A percentile compares a stretch with the other conserved stretches of the same genome.
Evolutionary conservation across 2,888 invertebrate species (phyloP).

Genomic region (Pristionchus arcanus): DNA sequence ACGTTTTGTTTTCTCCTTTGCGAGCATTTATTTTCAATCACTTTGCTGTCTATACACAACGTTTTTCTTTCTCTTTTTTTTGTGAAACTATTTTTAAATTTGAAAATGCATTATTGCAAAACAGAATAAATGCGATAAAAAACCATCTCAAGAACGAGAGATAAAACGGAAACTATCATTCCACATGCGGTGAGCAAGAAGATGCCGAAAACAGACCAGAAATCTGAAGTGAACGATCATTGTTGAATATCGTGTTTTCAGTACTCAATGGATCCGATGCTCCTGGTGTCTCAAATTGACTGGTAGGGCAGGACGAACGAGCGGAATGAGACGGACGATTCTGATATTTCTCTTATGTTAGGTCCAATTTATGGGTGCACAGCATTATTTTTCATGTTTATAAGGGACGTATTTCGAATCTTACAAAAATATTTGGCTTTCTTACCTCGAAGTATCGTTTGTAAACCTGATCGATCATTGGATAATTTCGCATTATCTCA

Average conservation of each 20-base stretch:
- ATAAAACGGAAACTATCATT: neutral
- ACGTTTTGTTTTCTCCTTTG: too few relatives aligned
- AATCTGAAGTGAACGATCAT: neutral
- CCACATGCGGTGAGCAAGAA: conserved; percentile 15
- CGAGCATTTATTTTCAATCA: too few relatives aligned
- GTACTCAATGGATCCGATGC: conserved; percentile 19
- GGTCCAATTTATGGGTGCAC: too few relatives aligned
- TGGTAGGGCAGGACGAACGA: neutral
- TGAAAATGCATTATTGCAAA: too few relatives aligned
- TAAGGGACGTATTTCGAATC: too few relatives aligned
- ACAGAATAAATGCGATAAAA: neutral
- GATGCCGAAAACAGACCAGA: conserved; percentile 42
- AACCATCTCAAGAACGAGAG: neutral
- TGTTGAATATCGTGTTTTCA: too few relatives aligned
- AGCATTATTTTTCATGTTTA: too few relatives aligned
- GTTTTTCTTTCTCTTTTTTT: too few relatives aligned
- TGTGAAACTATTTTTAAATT: too few relatives aligned
- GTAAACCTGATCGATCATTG: neutral
- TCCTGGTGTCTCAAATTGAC: neutral
- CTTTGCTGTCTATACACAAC: too few relatives aligned
- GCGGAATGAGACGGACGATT: neutral
- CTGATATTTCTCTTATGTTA: neutral
- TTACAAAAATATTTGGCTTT: too few relatives aligned
- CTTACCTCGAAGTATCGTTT: conserved; percentile 15
- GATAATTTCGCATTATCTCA: neutral